These are phyloP conservation scores for Platynereis dumerilii DNA, from an alignment of 2,888 invertebrate species.

Conservation along the genomic window DNA sequence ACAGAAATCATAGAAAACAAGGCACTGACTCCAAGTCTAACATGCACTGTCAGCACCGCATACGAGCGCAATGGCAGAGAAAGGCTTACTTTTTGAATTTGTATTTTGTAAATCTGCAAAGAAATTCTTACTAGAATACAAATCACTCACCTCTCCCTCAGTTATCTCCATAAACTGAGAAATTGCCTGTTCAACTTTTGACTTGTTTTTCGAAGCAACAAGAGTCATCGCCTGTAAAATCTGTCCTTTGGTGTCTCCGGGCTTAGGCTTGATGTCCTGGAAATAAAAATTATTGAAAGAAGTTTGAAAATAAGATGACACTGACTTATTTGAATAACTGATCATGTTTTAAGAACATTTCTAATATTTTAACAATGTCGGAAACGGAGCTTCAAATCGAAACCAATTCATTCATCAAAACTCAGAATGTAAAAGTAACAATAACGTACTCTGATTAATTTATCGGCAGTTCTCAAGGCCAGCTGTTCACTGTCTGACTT, in stretches of 20 bases:
- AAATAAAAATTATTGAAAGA: not conserved
- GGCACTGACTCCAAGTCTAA: too few species aligned
- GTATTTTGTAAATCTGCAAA: too few species aligned
- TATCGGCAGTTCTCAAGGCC: conserved; percentile 78
- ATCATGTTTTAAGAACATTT: not conserved
- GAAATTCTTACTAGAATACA: too few species aligned
- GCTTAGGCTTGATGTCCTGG: conserved; percentile 71
- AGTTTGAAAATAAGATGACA: not conserved
- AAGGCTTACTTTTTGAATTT: too few species aligned
- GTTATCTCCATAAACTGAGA: conserved; percentile 78
- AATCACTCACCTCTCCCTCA: conserved; percentile 71
- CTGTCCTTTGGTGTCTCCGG: conserved; percentile 74
- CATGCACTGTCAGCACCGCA: too few species aligned
- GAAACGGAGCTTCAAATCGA: too few species aligned
- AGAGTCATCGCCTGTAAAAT: conserved; percentile 79
- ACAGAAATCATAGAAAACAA: too few species aligned
- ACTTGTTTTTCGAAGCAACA: conserved; percentile 83
- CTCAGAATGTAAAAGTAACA: too few species aligned
- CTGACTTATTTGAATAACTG: not conserved
- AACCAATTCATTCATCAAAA: too few species aligned
- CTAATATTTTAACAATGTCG: too few species aligned
- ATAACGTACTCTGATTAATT: conserved; percentile 67
- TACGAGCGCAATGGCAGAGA: too few species aligned
- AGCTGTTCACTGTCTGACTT: conserved; percentile 72
- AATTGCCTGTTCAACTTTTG: conserved; percentile 82